Evolutionary conservation across 2,113 vertebrate genomes (phyloP), one percentile per base, ranked within the genome.

Genomic region (Acanthisitta chloris): DNA sequence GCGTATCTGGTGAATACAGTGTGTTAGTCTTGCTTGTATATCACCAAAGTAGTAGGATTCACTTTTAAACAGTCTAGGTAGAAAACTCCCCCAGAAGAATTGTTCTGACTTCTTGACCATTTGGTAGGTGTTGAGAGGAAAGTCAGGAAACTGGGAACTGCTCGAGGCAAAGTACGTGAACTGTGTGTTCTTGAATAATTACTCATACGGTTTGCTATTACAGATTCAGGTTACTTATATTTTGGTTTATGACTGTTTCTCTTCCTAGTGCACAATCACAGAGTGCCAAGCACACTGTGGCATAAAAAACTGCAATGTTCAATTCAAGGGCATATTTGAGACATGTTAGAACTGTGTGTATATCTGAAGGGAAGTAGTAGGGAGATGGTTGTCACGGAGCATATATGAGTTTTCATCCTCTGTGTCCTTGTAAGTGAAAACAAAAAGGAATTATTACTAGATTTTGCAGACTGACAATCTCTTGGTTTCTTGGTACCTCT

Each of bases 401-500:
- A 25, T 17, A 1, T 31, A 0, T 0, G 1, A 62, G 14, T 7
- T 49, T 46, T 66, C 48, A 43, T 13, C 4, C 20, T 54, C 36
- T 24, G 4, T 51, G 24, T 57, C 15, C 21, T 38, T 6, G 1
- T 42, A 76, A n/a, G 8, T 54, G 15, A 61, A 79, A 87, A 48
- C 2, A 17, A 40, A 29, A 31, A 61, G 4, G 25, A 81, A 13
- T 31, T 64, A 26, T 6, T 71, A 14, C 6, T 77, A 38, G 10
- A 21, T 76, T 62, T 80, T 90, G 25, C 20, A 40, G 42, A 9
- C 33, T 48, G 6, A 24, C 18, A 48, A 3, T 85, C 4, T 6
- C 8, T 64, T 19, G 4, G 19, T 8, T 85, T 34, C 20, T 51
- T 74, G 2, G 5, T 55, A 1, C 59, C 10, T 72, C 57, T 40